Conservation (phyloP, 2,113 vertebrate genomes). For the Nothobranchius kuhntae region DNA sequence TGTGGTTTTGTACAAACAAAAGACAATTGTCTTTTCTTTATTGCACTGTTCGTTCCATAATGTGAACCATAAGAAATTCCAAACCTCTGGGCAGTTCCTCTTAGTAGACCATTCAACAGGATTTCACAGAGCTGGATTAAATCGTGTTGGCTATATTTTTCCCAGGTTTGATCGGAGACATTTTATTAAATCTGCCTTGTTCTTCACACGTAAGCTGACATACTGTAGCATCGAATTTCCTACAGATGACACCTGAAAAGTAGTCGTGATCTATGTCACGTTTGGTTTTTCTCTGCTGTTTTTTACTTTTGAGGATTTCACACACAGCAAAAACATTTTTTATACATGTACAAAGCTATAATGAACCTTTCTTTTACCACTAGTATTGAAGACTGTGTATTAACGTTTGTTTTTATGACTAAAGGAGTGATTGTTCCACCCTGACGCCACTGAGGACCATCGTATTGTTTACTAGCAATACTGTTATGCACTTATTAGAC, state of each 20-base stretch:
- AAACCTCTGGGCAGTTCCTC: constrained; percentile 65
- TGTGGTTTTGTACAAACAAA: constrained; percentile 52
- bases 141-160: constrained; percentile 39
- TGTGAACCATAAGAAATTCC: constrained; percentile 76
- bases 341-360: constrained; percentile 26
- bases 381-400: constrained; percentile 67
- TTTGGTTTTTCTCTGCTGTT: constrained; percentile 43
- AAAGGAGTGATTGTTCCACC: constrained; percentile 55
- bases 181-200: constrained; percentile 23
- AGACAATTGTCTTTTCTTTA: constrained; percentile 56
- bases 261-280: constrained; percentile 42
- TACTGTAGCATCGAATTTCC: constrained; percentile 54
- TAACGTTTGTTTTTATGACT: constrained; percentile 56
- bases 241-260: constrained; percentile 44
- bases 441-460: constrained; percentile 59
- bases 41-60: constrained; percentile 81
- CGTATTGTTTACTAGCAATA: constrained; percentile 58
- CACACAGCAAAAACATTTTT: constrained; percentile 20
- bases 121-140: constrained; percentile 43
- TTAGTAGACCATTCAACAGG: constrained; percentile 63
- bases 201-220: constrained; percentile 29
- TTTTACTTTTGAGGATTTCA: constrained; percentile 35
- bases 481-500: constrained; percentile 67
- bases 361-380: constrained; percentile 59
- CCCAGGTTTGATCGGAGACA: constrained; percentile 39